Base-by-base conservation (phyloP, 2,888 invertebrate species). In the Automeris io region DNA sequence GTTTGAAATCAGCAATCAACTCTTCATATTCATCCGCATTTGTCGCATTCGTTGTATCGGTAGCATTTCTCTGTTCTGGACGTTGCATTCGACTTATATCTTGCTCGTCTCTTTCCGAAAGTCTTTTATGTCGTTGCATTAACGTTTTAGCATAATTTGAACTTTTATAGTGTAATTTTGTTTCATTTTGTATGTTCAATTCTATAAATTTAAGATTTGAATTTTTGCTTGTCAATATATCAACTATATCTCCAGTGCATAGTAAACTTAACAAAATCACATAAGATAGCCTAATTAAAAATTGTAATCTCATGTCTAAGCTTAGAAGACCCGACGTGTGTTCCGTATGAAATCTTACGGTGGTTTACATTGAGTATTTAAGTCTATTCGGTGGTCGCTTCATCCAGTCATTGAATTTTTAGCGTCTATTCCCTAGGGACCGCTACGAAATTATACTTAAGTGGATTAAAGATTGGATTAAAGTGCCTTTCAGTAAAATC, bases 381-480 rank as follows among this genome's bases (percentile, higher is more conserved):
- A 54, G 54, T 51, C 41, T 58, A 50, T 57, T 54, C 53, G 58
- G 53, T 51, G 56, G 55, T 50, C 46, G 55, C 51, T 57, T 48
- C 52, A 61, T 29, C 16, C 29, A 63, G 63, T 51, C 63, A 56
- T 56, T 58, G 58, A 50, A 54, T 55, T 60, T 61, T 61, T 51
- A 54, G 56, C 55, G 51, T 44, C 45, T 45, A 52, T 52, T 54
- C 81, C 66, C 70, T 45, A 40, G 79, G 72, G 83, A 70, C 63
- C 64, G 51, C 46, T 74, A 71, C 56, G 51, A 62, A 60, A 57
- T 64, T 60, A 66, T 74, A 61, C 68, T 77, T 77, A 80, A 82
- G 78, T 80, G 65, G 77, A 85, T 85, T 83, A 75, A 79, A 79
- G 65, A 82, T 77, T 80, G 65, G 77, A 85, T 85, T 83, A 75